These are phyloP conservation scores for Tenthredo livida DNA, from an alignment of 2,888 invertebrate species.

Conservation along the genomic window DNA sequence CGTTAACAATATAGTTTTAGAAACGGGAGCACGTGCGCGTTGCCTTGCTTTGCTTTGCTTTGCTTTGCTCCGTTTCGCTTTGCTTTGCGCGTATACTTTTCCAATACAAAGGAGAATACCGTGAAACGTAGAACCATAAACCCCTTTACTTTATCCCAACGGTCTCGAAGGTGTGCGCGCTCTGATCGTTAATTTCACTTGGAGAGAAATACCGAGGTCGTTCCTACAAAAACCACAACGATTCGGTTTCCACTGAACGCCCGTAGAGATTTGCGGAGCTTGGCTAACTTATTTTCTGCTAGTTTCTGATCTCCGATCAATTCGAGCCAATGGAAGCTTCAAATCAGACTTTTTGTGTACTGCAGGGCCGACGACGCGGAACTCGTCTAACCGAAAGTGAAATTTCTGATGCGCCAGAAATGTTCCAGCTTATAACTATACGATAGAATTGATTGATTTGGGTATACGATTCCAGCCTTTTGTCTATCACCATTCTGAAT, in stretches of 20 bases:
- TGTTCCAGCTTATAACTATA: not conserved
- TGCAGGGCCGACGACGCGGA: not conserved
- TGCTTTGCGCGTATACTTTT: conserved; percentile 14
- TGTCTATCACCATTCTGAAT: not conserved
- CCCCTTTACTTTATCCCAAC: conserved; percentile 68
- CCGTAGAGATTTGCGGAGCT: conserved; percentile 63
- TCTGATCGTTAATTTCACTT: conserved; percentile 73
- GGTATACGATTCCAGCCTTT: not conserved
- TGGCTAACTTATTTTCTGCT: conserved; percentile 68
- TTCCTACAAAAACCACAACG: conserved; percentile 66
- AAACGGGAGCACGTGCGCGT: conserved; percentile 23
- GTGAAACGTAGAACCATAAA: conserved; percentile 63
- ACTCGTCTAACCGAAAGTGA: not conserved
- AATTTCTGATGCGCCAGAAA: not conserved
- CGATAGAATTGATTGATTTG: not conserved
- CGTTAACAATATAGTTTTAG: conserved; percentile 36
- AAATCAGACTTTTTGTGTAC: conserved; percentile 23
- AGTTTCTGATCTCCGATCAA: conserved; percentile 66
- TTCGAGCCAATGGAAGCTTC: conserved; percentile 57
- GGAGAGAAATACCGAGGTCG: conserved; percentile 71
- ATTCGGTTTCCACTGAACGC: conserved; percentile 66
- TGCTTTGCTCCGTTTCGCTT: not conserved
- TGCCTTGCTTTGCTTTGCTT: too few relatives aligned
- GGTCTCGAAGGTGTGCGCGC: conserved; percentile 66
- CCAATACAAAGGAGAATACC: conserved; percentile 47